Percentiles rank a stretch among this genome's conserved stretches.
Conservation (phyloP, 2,113 vertebrate species). For the Halichoerus grypus region DNA sequence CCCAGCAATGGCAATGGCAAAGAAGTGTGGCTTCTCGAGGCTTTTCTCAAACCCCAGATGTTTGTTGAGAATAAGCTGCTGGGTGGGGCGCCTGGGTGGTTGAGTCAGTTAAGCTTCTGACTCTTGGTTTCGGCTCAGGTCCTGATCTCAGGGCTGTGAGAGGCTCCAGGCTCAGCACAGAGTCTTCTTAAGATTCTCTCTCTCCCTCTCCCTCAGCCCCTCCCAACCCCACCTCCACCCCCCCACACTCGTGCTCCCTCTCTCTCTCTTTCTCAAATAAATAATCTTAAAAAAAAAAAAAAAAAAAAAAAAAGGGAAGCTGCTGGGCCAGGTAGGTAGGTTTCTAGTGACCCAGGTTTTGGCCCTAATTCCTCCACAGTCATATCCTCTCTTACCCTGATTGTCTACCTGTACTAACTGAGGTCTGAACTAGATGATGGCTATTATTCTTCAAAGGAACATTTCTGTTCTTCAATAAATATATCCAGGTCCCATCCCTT, state of each 20-base stretch:
- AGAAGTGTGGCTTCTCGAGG: neutral
- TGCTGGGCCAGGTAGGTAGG: neutral
- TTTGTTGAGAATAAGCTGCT: neutral
- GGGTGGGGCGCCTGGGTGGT: neutral
- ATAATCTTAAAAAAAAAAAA: neutral
- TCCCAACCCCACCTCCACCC: neutral
- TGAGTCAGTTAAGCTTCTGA: neutral
- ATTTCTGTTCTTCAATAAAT: slow-evolving; percentile 37
- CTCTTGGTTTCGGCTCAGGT: neutral
- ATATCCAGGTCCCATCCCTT: neutral
- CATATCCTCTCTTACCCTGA: neutral
- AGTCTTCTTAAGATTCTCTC: neutral
- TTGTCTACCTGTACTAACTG: neutral
- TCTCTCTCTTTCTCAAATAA: neutral
- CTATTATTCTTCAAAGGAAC: slow-evolving; percentile 27
- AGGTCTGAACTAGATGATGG: neutral
- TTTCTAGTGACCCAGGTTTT: neutral
- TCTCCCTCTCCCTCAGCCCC: neutral
- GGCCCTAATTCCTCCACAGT: neutral
- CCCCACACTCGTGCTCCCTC: neutral
- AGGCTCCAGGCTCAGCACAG: neutral
- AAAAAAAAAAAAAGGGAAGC: neutral
- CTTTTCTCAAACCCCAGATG: neutral
- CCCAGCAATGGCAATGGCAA: neutral
- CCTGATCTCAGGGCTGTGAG: neutral